phyloP scores from a whole-genome alignment of 2,797 vertebrate genomes.

The Myotis vivesi region DNA sequence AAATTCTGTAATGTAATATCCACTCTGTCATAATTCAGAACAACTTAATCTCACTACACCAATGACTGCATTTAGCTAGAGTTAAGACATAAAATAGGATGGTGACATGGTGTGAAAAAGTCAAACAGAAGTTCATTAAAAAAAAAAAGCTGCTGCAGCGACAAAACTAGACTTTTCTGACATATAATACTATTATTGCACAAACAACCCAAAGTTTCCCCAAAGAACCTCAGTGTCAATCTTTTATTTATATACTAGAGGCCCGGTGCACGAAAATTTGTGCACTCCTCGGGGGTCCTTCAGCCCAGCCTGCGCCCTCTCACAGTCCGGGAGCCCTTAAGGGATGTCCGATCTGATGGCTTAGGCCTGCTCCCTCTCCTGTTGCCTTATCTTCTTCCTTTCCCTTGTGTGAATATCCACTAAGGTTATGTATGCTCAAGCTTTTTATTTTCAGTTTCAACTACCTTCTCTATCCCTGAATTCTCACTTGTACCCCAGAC shows the following conservation, averaged over 20 bases:
- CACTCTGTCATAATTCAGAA: conserved; percentile 20
- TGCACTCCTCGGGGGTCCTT: no score
- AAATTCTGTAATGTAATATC: not conserved
- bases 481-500: not conserved
- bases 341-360: no score
- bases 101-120: not conserved
- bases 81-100: conserved; percentile 12
- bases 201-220: not conserved
- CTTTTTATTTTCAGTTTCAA: not conserved
- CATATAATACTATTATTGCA: not conserved
- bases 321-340: no score
- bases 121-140: not conserved
- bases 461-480: not conserved
- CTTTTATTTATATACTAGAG: not conserved
- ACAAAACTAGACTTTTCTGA: conserved; percentile 23
- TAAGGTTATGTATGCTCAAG: not conserved
- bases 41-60: not conserved
- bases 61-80: not conserved
- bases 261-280: no score
- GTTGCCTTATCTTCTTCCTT: not conserved
- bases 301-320: no score
- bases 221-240: not conserved
- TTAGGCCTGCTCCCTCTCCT: not conserved
- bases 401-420: not conserved
- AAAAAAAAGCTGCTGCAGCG: not conserved